Evolutionary conservation across 2,113 vertebrate species (phyloP).

Genomic region (Hyla sarda): DNA sequence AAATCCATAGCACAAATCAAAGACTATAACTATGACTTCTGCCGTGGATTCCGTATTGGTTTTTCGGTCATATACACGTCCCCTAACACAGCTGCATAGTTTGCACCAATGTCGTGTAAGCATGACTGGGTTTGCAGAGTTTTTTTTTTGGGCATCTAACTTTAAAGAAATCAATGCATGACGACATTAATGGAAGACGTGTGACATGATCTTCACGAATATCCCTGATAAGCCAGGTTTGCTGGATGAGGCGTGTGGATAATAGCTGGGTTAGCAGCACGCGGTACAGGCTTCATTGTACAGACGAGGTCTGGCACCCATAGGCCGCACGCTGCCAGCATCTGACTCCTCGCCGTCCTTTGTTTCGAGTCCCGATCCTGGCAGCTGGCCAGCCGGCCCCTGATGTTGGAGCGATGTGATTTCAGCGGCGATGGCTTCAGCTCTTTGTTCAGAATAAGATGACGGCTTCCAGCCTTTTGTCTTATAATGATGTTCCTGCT

Average conservation of each 20-base stretch:
- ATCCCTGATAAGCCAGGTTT: background rate
- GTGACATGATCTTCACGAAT: background rate
- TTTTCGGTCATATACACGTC: no score
- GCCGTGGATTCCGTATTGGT: no score
- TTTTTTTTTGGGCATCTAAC: no score
- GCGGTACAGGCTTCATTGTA: background rate
- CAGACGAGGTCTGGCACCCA: background rate
- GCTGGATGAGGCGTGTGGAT: background rate
- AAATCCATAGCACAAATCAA: no score
- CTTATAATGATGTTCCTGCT: background rate
- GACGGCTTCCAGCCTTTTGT: background rate
- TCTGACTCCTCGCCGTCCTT: background rate
- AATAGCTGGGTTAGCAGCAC: background rate
- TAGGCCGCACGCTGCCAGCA: background rate
- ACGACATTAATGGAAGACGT: no score
- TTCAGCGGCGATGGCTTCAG: background rate
- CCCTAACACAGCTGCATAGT: no score
- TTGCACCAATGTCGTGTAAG: no score
- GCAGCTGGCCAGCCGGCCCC: constrained; percentile 24
- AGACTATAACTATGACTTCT: no score
- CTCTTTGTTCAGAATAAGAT: background rate
- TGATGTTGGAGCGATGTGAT: constrained; percentile 19
- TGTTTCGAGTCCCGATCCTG: constrained; percentile 6
- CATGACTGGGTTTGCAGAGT: no score
- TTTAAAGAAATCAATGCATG: no score